phyloP scores from a whole-genome alignment of 2,888 invertebrate species.

The Hoplodrina ambigua region DNA sequence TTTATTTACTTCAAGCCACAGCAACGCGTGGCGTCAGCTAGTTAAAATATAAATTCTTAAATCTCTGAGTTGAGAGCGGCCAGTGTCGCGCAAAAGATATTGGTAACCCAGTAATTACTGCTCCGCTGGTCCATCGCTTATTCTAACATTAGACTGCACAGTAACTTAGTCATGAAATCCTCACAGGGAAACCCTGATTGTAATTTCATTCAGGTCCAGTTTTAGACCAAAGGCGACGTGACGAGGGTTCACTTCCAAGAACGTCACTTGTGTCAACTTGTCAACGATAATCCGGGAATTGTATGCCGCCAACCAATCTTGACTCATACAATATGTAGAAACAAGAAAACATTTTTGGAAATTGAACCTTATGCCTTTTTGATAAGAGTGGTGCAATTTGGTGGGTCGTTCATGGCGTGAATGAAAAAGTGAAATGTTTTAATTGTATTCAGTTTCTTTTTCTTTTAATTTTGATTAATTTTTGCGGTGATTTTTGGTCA shows the following conservation, averaged over 20 bases:
- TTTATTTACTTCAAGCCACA: too few species aligned
- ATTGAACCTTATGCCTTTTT: conserved; percentile 16
- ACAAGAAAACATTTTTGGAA: conserved; percentile 8
- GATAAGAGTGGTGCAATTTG: conserved; percentile 3
- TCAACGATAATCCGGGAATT: conserved; percentile 58
- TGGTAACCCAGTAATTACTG: neutral
- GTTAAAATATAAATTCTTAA: too few species aligned
- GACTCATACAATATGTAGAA: conserved; percentile 37
- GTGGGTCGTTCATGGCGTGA: neutral
- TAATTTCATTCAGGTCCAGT: conserved; percentile 56
- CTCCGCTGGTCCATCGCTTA: neutral
- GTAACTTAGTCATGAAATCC: neutral
- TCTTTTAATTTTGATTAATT: too few species aligned
- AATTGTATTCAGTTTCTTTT: neutral
- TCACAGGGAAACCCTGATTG: conserved; percentile 28
- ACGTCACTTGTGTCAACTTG: conserved; percentile 57
- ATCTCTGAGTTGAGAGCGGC: too few species aligned
- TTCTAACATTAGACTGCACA: neutral
- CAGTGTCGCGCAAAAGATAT: too few species aligned
- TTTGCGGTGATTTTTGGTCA: too few species aligned
- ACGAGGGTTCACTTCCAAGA: conserved; percentile 61
- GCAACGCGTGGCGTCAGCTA: too few species aligned
- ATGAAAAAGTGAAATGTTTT: conserved; percentile 4
- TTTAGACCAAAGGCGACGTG: conserved; percentile 50
- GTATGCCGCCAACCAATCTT: conserved; percentile 36